phyloP scores from a whole-genome alignment of 2,797 vertebrate genomes.

The Tiaroga cobitis region DNA sequence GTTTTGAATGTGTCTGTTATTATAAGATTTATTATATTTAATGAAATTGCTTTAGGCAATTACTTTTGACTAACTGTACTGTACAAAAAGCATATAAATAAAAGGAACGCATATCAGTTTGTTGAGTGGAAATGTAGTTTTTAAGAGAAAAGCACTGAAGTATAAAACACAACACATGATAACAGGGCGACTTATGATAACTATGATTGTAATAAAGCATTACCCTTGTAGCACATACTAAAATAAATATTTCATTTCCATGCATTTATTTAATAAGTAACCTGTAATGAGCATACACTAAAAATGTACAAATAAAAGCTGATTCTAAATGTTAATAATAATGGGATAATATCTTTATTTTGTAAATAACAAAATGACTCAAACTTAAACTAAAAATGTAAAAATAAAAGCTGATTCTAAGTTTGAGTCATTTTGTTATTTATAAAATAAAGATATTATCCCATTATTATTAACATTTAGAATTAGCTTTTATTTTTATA shows the following conservation, averaged over 20 bases:
- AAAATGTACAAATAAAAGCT: no score
- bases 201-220: background rate
- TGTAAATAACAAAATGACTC: no score
- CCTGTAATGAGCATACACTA: background rate
- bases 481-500: background rate
- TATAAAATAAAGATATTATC: no score
- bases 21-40: constrained; percentile 60
- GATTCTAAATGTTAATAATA: no score
- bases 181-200: background rate
- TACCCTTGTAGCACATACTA: background rate
- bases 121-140: background rate
- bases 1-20: constrained; percentile 75
- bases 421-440: no score
- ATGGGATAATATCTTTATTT: no score
- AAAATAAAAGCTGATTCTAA: no score
- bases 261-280: background rate
- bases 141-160: background rate
- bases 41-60: constrained; percentile 60
- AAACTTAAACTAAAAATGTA: no score
- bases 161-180: background rate
- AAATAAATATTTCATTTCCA: background rate
- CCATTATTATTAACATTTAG: background rate
- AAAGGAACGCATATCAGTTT: constrained; percentile 55
- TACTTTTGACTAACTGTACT: constrained; percentile 61
- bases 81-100: constrained; percentile 60